Evolutionary conservation across 2,113 vertebrate genomes (phyloP), one percentile per base, ranked within the genome.

Genomic region (Oncorhynchus kisutch): DNA sequence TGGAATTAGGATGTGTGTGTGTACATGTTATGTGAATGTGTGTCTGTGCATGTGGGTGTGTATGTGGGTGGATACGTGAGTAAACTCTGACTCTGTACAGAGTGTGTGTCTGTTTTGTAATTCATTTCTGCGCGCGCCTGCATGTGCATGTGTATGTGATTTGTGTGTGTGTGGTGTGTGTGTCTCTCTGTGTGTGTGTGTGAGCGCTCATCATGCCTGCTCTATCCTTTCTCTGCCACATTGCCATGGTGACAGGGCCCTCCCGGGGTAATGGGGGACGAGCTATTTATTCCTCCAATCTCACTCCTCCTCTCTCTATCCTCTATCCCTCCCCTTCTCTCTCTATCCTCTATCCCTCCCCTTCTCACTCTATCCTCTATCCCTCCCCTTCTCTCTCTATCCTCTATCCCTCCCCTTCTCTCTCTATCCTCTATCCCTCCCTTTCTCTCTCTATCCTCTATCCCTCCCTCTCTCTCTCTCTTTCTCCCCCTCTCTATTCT

Each of bases 241-340:
- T 93, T 91, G 90, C 92, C 92, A 93, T 93, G 92, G 89, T 86
- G 92, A 92, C 92, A 86, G 91, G 92, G 90, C 91, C 92, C 92
- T 93, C 88, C 90, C 88, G 86, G 91, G 88, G 90, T 93, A 91
- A 92, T 90, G 90, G 90, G 90, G 91, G 91, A 92, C 87, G 90
- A 91, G 90, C 90, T 93, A 92, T 92, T 93, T 87, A 90, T 87
- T 91, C 54, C 49, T 87, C 85, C 81, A 84, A 77, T 70, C 45
- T 75, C 66, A 49, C 25, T 59, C 60, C 72, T 6, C 20, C 60
- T 24, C 73, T 62, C 64, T 78, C 75, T 72, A 48, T 31, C 71
- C 70, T 84, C 79, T 80, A 4, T 66, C 20, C 29, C 64, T 76
- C 71, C 24, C 0, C 68, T 74, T 76, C 66, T 27, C 72, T 74